Evolutionary conservation across 2,113 vertebrate genomes (phyloP), one percentile per base, ranked within the genome.

Genomic region (Rhinoderma darwinii): DNA sequence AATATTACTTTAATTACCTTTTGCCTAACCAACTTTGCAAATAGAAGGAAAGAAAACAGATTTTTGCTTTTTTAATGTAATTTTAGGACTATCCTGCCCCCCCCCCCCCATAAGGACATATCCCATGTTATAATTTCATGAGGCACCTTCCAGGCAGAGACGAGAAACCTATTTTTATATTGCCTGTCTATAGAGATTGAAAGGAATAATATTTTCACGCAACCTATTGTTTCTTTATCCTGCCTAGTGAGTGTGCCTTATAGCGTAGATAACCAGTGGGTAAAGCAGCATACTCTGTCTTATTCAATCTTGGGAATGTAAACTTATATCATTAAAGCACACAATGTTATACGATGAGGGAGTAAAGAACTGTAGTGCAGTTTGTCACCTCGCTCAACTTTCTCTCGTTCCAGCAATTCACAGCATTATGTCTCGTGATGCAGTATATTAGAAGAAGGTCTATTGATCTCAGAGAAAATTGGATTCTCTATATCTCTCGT

Each of bases 391-490:
- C 39, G 20, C 54, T 85, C 54, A 30, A 77, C 84, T 66, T 66
- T 59, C 56, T 32, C 56, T 12, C 73, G 18, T 85, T 77, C 54
- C 30, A 66, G 73, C 84, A 32, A 44, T 82, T 44, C 56, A 30
- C 50, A 61, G 70, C 50, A 43, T 44, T 43, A 66, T 32, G 76
- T 80, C 59, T 78, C 37, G 25, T 72, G 63, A 59, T 86, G 44
- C 84, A 51, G 76, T 70, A 47, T 86, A 86, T 80, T 86, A 72
- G 84, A 80, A 72, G 76, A 80, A 72, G 61, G 27, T 70, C 39
- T 86, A 80, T 86, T 86, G 84, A 86, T 86, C 76, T 80, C 30
- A 11, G 44, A 86, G 76, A 86, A 86, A 86, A 86, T 86, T 86
- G 84, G 84, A 86, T 86, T 80, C 77, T 79, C 76, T 72, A 80